Evolutionary conservation across 2,888 invertebrate species (phyloP).

Genomic region (Macrophya alboannulata): DNA sequence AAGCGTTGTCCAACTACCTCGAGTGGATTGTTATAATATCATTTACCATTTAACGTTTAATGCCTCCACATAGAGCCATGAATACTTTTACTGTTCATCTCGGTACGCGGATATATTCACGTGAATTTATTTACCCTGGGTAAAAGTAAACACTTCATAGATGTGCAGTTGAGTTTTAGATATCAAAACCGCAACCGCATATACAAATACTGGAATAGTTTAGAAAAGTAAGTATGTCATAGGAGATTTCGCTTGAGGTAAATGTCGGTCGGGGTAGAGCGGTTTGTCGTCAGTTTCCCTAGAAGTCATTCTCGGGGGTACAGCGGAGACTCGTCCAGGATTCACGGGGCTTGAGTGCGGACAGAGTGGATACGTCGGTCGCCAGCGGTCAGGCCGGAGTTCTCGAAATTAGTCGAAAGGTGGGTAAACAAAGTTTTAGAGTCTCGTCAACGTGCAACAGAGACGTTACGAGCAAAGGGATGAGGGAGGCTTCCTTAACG

Average conservation of each 20-base stretch:
- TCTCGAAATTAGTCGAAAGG: conserved; percentile 39
- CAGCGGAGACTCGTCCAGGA: neutral
- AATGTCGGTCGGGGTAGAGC: conserved; percentile 11
- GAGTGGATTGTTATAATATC: neutral
- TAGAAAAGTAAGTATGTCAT: neutral
- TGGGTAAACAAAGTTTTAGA: conserved; percentile 49
- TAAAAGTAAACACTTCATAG: neutral
- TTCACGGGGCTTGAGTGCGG: neutral
- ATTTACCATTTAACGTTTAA: neutral
- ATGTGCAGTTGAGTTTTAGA: neutral
- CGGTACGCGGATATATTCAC: neutral
- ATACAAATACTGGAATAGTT: neutral
- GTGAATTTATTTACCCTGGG: neutral
- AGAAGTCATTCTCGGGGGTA: conserved; percentile 1
- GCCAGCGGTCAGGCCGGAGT: conserved; percentile 31
- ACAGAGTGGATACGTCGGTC: conserved; percentile 8
- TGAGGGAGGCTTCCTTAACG: conserved; percentile 42
- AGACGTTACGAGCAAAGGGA: conserved; percentile 36
- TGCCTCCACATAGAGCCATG: neutral
- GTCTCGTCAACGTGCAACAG: conserved; percentile 36
- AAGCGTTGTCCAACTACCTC: neutral
- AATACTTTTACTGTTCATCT: neutral
- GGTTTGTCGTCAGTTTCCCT: conserved; percentile 3
- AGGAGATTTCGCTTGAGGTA: neutral
- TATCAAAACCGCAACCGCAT: neutral